phyloP scores from a whole-genome alignment of 2,888 invertebrate species.

The Drosophila nr. perissopoda region DNA sequence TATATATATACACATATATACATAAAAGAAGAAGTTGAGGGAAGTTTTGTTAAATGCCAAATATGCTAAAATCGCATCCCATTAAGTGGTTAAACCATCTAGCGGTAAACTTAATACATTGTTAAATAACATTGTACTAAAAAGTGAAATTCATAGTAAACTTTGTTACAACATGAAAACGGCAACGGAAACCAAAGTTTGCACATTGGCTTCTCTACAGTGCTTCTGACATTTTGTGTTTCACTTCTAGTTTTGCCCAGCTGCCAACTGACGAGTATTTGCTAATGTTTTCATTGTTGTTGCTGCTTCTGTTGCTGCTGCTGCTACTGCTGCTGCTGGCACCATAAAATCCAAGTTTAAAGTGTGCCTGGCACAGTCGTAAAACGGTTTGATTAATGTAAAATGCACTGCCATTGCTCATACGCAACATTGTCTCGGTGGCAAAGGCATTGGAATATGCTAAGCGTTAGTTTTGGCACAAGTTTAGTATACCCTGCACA shows the following conservation, averaged over 20 bases:
- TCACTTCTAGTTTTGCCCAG: slow-evolving; percentile 21
- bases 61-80: background rate
- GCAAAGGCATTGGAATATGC: slow-evolving; percentile 10
- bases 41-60: background rate
- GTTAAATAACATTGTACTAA: background rate
- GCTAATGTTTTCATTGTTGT: background rate
- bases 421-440: slow-evolving; percentile 51
- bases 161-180: background rate
- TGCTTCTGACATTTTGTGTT: slow-evolving; percentile 24
- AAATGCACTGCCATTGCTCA: slow-evolving; percentile 47
- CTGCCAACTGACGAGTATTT: slow-evolving; percentile 6
- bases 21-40: background rate
- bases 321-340: slow-evolving; percentile 5
- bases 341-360: slow-evolving; percentile 37
- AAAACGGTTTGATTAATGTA: slow-evolving; percentile 37
- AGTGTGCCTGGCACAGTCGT: slow-evolving; percentile 22
- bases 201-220: background rate
- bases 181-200: slow-evolving; percentile 3
- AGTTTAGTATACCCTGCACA: slow-evolving; percentile 1
- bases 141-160: slow-evolving; percentile 14
- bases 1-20: background rate
- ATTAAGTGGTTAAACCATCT: background rate
- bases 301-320: background rate
- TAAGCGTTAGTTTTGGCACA: slow-evolving; percentile 1
- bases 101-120: background rate